Evolutionary conservation across 1,140 invertebrate species (phyloP).

Genomic region (Nephila pilipes): DNA sequence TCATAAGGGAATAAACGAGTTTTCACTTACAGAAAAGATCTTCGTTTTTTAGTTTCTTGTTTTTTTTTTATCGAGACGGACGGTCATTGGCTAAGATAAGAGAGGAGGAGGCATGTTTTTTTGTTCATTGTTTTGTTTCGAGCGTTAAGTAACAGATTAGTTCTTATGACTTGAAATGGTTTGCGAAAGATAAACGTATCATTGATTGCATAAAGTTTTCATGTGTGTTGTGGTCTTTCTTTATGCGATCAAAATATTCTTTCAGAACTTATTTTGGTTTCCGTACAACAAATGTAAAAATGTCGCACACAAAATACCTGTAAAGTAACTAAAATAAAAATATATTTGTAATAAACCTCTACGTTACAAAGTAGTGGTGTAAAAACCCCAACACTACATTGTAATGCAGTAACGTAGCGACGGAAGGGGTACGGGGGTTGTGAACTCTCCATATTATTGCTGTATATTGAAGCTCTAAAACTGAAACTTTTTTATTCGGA

Average conservation of each 20-base stretch:
- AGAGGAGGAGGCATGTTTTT: neutral
- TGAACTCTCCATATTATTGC: too few relatives aligned
- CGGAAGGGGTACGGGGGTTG: too few relatives aligned
- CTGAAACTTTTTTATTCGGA: too few relatives aligned
- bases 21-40: neutral
- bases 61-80: neutral
- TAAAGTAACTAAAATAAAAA: too few relatives aligned
- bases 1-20: constrained; percentile 39
- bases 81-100: constrained; percentile 24
- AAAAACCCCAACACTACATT: too few relatives aligned
- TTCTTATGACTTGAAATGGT: constrained; percentile 17
- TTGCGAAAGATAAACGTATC: constrained; percentile 20
- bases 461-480: too few relatives aligned
- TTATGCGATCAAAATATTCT: neutral
- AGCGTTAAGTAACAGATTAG: neutral
- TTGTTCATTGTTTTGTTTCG: constrained; percentile 14
- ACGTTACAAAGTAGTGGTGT: too few relatives aligned
- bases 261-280: too few relatives aligned
- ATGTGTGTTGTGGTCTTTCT: neutral
- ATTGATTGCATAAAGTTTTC: neutral
- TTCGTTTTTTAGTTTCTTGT: neutral
- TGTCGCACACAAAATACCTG: too few relatives aligned
- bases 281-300: too few relatives aligned
- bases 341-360: too few relatives aligned
- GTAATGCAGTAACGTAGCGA: too few relatives aligned